Base-by-base conservation (phyloP, 2,113 vertebrate species). In the Sinocyclocheilus anophthalmus region DNA sequence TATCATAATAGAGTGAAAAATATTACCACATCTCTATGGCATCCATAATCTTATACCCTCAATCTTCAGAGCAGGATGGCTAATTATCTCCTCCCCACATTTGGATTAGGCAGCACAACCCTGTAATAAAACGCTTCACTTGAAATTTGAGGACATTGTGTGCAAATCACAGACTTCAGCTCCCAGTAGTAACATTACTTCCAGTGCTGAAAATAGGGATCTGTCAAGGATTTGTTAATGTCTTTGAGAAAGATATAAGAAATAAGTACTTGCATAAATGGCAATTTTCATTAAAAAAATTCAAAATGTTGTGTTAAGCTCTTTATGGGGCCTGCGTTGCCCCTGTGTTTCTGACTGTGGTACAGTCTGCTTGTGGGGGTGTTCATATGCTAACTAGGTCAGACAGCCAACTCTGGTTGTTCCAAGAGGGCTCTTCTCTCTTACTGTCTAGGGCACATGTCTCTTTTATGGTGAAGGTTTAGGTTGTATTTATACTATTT, bases 341-440 rank as follows among this genome's bases (percentile, higher is more conserved):
- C 75, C 76, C 14, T 13, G 70, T 81, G 80, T 83, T 77, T 84
- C 85, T 89, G 83, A 59, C 20, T 30, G 53, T 76, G 70, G 76
- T 84, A 57, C 57, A 70, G 50, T 88, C 63, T 73, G 76, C 85
- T 88, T 86, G 83, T 57, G 80, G 85, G 85, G 85, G 84, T 87
- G 86, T 89, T 90, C 86, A 61, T 89, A 90, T 91, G 90, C 89
- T 89, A 93, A 93, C 91, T 93, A 87, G 92, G 91, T 90, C 91
- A 92, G 87, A 90, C 30, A 26, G 87, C 87, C 80, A 88, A 87
- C 73, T 70, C 65, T 82, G 65, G 8, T 75, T 55, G 61, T 84
- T 85, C 78, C 87, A 78, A 84, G 53, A 86, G 70, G 11, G 85
- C 88, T 87, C 55, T 57, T 90, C 84, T 81, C 53, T 90, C 78